A percentile compares a stretch with the other conserved stretches of the same genome.
Conservation (phyloP, 2,113 vertebrate species). For the Chelonoidis abingdonii region DNA sequence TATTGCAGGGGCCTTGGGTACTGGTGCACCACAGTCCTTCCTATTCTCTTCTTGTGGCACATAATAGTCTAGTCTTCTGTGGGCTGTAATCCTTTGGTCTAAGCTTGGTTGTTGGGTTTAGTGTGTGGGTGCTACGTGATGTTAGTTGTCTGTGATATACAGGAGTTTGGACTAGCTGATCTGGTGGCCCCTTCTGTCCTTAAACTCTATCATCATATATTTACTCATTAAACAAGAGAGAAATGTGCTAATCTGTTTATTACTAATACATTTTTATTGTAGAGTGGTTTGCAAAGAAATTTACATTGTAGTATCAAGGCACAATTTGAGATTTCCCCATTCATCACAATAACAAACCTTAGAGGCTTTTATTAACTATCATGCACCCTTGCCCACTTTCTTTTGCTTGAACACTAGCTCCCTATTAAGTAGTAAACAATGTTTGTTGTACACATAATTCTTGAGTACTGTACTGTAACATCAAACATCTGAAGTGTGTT, state of each 20-base stretch:
- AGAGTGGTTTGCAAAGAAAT: not conserved
- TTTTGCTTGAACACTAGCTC: not conserved
- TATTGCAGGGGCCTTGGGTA: not conserved
- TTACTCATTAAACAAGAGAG: conserved; percentile 16
- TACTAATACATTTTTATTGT: not conserved
- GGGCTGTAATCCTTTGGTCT: not conserved
- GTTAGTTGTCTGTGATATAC: not conserved
- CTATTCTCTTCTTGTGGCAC: not conserved
- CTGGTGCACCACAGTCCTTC: not conserved
- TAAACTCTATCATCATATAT: not conserved
- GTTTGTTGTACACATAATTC: conserved; percentile 18
- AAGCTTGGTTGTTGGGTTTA: not conserved
- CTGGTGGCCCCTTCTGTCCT: not conserved
- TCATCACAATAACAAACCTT: conserved; percentile 14
- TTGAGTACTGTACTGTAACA: not conserved
- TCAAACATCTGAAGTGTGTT: conserved; percentile 24
- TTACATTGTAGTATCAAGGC: not conserved
- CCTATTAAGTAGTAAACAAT: conserved; percentile 10
- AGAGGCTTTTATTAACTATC: conserved; percentile 52
- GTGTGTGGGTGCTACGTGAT: not conserved
- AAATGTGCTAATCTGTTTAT: not conserved
- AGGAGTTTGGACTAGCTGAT: not conserved
- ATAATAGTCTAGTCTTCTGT: not conserved
- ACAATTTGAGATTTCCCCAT: not conserved
- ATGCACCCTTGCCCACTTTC: not conserved